Evolutionary conservation across 2,888 invertebrate genomes (phyloP).

Genomic region (Melanostoma scalare): DNA sequence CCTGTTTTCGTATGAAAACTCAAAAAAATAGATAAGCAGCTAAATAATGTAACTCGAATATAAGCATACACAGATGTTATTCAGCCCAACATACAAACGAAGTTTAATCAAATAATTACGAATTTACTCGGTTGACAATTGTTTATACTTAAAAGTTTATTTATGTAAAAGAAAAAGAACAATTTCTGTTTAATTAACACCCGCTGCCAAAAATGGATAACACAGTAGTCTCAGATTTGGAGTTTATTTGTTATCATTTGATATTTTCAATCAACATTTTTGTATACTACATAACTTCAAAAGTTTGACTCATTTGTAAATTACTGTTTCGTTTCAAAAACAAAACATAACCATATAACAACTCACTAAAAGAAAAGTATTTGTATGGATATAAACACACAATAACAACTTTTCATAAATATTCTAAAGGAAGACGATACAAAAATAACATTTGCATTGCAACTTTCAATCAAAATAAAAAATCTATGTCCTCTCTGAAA

Average conservation of each 20-base stretch:
- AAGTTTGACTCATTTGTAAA: too few species aligned
- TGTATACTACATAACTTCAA: too few species aligned
- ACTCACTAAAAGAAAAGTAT: not conserved
- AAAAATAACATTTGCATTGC: slow-evolving; percentile 5
- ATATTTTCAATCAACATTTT: too few species aligned
- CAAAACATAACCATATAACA: not conserved
- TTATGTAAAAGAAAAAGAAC: not conserved
- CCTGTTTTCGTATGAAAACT: not conserved
- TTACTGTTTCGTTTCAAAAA: not conserved
- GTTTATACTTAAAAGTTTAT: slow-evolving; percentile 25
- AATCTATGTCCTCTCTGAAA: slow-evolving; percentile 17
- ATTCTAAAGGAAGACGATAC: slow-evolving; percentile 41
- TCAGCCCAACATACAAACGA: too few species aligned
- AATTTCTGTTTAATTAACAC: not conserved
- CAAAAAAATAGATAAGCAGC: slow-evolving; percentile 4
- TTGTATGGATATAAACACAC: too few species aligned
- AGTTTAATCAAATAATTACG: not conserved
- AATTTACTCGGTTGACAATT: slow-evolving; percentile 31
- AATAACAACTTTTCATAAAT: slow-evolving; percentile 19
- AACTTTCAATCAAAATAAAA: slow-evolving; percentile 21
- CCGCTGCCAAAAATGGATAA: too few species aligned
- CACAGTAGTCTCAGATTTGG: too few species aligned
- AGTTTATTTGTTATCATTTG: too few species aligned
- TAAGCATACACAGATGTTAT: not conserved
- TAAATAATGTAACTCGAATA: not conserved